Percentiles rank a stretch among this genome's conserved stretches.
Conservation (phyloP, 1,140 invertebrate genomes). For the Brachystomella parvula region DNA sequence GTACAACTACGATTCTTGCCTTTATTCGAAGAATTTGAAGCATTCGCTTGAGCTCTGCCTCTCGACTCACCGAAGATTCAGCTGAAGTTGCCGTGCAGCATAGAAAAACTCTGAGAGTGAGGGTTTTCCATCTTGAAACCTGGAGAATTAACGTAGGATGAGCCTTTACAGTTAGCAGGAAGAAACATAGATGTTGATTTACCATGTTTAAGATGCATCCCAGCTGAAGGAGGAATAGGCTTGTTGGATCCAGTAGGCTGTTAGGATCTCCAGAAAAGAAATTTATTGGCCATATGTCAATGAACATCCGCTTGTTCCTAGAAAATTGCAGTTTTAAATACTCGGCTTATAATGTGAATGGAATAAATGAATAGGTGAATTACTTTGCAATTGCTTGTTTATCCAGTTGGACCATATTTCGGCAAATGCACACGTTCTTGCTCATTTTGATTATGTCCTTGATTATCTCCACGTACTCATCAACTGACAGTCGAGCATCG, state of each 20-base stretch:
- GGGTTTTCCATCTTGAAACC: slow-evolving; percentile 30
- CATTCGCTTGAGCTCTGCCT: slow-evolving; percentile 42
- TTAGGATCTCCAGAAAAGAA: slow-evolving; percentile 67
- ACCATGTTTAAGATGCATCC: slow-evolving; percentile 95
- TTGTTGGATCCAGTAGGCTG: slow-evolving; percentile 68
- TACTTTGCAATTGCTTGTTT: slow-evolving; percentile 61
- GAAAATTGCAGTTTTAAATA: too few relatives aligned
- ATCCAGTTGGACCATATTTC: slow-evolving; percentile 80
- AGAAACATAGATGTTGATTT: slow-evolving; percentile 12
- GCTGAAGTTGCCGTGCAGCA: slow-evolving; percentile 39
- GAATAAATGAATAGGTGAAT: slow-evolving; percentile 17
- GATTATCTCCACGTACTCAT: slow-evolving; percentile 84
- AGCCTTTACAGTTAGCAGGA: too few relatives aligned
- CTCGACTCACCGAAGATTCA: slow-evolving; percentile 37
- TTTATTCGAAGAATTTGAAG: slow-evolving; percentile 55
- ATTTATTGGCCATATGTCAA: slow-evolving; percentile 96
- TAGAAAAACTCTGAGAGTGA: slow-evolving; percentile 34
- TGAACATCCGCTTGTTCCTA: slow-evolving; percentile 53
- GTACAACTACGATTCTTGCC: slow-evolving; percentile 50
- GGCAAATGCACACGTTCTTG: slow-evolving; percentile 88
- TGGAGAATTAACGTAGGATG: too few relatives aligned
- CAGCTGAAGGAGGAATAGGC: slow-evolving; percentile 90
- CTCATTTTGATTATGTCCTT: slow-evolving; percentile 78
- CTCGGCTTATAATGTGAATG: too few relatives aligned
- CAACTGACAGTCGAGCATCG: slow-evolving; percentile 39